Percentiles rank a stretch among this genome's conserved stretches.
phyloP scores from a whole-genome alignment of 1,140 invertebrate species.

The Helicoverpa armigera region DNA sequence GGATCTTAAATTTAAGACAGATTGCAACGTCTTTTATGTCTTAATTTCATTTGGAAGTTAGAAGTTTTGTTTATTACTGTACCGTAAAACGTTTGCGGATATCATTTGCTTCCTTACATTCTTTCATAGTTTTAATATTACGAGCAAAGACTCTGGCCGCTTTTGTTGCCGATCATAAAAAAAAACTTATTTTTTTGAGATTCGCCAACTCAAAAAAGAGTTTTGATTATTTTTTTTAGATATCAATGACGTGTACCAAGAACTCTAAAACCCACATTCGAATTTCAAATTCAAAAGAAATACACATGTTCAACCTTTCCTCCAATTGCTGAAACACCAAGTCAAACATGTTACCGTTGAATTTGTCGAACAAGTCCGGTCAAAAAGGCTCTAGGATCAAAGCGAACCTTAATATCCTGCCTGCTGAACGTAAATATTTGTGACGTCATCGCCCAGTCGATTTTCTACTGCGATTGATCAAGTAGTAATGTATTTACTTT shows the following conservation, averaged over 20 bases:
- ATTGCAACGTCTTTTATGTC: slow-evolving; percentile 53
- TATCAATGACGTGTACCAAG: not conserved
- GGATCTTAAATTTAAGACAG: slow-evolving; percentile 55
- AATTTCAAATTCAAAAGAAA: not conserved
- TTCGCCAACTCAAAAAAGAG: not conserved
- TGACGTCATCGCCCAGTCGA: slow-evolving; percentile 49
- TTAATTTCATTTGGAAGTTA: slow-evolving; percentile 53
- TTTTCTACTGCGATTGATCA: slow-evolving; percentile 39
- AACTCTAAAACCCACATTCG: not conserved
- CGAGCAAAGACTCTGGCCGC: not conserved
- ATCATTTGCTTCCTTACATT: slow-evolving; percentile 23
- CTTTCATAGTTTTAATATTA: slow-evolving; percentile 31
- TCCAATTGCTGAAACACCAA: slow-evolving; percentile 29
- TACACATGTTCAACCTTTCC: not conserved
- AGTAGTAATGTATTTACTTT: slow-evolving; percentile 21
- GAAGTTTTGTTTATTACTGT: slow-evolving; percentile 48
- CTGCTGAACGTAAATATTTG: slow-evolving; percentile 59
- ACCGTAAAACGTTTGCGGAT: slow-evolving; percentile 13
- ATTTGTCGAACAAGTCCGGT: slow-evolving; percentile 58
- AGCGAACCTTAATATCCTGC: slow-evolving; percentile 54
- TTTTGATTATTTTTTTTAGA: not conserved
- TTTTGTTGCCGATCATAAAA: not conserved
- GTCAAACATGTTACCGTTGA: slow-evolving; percentile 53
- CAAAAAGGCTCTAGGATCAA: slow-evolving; percentile 62
- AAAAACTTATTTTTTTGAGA: not conserved